These are phyloP conservation scores for Aurelia sp. DNA, from an alignment of 30 jellyfish, hydroid and myxozoan genomes.

Conservation along the genomic window DNA sequence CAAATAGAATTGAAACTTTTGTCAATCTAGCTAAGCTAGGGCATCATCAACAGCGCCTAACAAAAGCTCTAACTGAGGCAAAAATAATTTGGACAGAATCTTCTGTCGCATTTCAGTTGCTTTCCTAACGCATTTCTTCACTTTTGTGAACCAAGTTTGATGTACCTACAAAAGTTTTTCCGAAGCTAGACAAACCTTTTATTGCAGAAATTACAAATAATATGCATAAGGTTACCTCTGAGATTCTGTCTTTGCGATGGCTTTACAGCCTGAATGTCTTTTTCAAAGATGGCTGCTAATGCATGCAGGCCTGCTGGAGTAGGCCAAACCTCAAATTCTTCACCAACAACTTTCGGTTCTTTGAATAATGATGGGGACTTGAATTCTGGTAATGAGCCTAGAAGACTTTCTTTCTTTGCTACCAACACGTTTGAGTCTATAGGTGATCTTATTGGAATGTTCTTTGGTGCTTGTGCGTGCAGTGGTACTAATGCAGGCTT, in stretches of 20 bases:
- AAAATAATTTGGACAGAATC: too few relatives aligned
- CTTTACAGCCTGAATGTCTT: not conserved
- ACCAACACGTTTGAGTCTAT: conserved; percentile 22
- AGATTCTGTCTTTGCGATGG: conserved; percentile 26
- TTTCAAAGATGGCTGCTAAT: conserved; percentile 30
- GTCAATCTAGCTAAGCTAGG: too few relatives aligned
- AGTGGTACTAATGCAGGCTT: conserved; percentile 1
- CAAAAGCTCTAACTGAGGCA: too few relatives aligned
- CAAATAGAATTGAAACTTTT: too few relatives aligned
- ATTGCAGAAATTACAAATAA: too few relatives aligned
- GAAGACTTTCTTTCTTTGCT: conserved; percentile 25
- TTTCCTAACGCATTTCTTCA: too few relatives aligned
- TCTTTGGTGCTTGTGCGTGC: conserved; percentile 11
- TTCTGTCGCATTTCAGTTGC: too few relatives aligned
- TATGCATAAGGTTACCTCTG: conserved; percentile 1
- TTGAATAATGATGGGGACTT: conserved; percentile 10
- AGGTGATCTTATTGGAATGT: conserved; percentile 44
- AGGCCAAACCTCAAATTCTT: conserved; percentile 70
- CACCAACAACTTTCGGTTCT: not conserved
- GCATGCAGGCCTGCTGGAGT: conserved; percentile 66
- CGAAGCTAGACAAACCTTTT: too few relatives aligned
- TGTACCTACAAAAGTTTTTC: too few relatives aligned
- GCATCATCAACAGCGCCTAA: too few relatives aligned
- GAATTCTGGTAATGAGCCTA: conserved; percentile 7
- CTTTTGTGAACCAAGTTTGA: too few relatives aligned